Base-by-base conservation (phyloP, 2,113 vertebrate genomes). In the Dipodomys merriami region DNA sequence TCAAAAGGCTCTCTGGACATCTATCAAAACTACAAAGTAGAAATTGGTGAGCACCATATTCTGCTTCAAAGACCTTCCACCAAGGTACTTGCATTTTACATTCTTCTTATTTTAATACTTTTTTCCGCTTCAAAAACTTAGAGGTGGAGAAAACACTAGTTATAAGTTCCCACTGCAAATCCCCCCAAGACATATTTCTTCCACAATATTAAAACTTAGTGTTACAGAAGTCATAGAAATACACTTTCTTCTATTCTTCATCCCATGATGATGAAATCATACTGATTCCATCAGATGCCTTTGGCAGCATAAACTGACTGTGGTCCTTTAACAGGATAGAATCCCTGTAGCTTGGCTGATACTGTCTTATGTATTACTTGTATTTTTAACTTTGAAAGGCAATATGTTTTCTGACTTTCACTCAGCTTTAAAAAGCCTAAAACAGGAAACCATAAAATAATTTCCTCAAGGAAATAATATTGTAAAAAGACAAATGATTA, bases 51-150 rank as follows among this genome's bases (percentile, higher is more conserved):
- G 77, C 64, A 93, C 60, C 72, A 71, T 57, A 91, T 91, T 30
- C 80, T 86, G 27, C 80, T 84, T 33, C 72, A 92, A 92, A 92
- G 57, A 76, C 62, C 80, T 96, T 81, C 80, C 46, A 89, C 92
- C 76, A 91, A 96, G 91, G 57, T 44, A 46, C 27, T 88, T 95
- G 80, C 83, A 89, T 92, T 95, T 89, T 92, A 91, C 53, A 83
- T 94, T 93, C 68, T 95, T 96, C 39, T 78, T 95, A 94, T 91
- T 96, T 93, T 93, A 95, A 93, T 95, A 80, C 67, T 86, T 93
- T 93, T 83, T 7, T 15, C 65, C 89, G 82, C 39, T 94, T 93
- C 53, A 86, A 91, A 92, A 91, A 90, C 33, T 82, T 76, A 87
- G 88, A 77, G 10, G 71, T 81, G 5, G 95, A 81, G 35, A 69